A percentile compares a stretch with the other conserved stretches of the same genome.
phyloP scores from a whole-genome alignment of 2,888 invertebrate species.

The Fragum sueziense region DNA sequence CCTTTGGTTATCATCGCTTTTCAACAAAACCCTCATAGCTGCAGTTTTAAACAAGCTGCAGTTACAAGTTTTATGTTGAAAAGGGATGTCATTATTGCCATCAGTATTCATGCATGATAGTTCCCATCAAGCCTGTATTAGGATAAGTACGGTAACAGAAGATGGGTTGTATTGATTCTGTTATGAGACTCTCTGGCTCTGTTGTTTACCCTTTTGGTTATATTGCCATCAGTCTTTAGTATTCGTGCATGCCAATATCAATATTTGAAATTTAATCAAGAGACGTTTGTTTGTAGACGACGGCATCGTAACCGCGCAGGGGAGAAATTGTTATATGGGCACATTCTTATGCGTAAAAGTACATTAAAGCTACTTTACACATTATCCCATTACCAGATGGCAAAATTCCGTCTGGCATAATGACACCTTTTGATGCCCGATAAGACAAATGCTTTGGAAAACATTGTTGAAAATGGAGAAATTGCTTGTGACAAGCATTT shows the following conservation, averaged over 20 bases:
- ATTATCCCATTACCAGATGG: background rate
- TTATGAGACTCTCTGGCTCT: background rate
- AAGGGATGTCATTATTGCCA: too few relatives aligned
- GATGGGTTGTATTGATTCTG: conserved; percentile 15
- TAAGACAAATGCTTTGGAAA: background rate
- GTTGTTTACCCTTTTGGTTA: background rate
- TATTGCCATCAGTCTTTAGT: background rate
- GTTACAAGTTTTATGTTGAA: too few relatives aligned
- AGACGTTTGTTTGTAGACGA: background rate
- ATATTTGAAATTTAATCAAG: background rate
- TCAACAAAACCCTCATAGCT: too few relatives aligned
- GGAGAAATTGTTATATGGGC: background rate
- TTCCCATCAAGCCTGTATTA: too few relatives aligned
- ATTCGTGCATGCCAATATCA: background rate
- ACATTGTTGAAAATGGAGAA: background rate
- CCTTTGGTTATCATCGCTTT: too few relatives aligned
- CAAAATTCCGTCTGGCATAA: background rate
- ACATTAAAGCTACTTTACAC: background rate
- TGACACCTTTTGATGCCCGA: background rate
- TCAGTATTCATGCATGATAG: too few relatives aligned
- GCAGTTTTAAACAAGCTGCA: too few relatives aligned
- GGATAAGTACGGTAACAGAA: too few relatives aligned
- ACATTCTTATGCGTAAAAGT: background rate
- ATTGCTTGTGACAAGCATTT: background rate
- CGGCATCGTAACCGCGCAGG: background rate